Base-by-base conservation (phyloP, 2,888 invertebrate species). In the Leptogaster cylindrica region DNA sequence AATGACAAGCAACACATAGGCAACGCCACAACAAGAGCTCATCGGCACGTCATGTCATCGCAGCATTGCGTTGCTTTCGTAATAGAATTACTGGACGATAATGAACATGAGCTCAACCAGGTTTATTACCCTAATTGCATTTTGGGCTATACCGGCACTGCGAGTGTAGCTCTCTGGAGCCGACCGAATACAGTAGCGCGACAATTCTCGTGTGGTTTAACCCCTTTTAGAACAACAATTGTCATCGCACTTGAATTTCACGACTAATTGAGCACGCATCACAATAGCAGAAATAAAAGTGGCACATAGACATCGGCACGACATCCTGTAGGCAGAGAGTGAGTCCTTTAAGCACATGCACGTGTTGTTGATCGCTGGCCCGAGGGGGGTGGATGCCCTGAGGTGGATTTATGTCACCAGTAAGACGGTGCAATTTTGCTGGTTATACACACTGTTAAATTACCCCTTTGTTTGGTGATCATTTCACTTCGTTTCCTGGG, bases 111-210 rank as follows among this genome's bases (percentile, higher is more conserved):
- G 66, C 66, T 64, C 64, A 69, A 63, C 63, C 31, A 46, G 66
- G 44, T 69, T 69, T 69, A 69, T 69, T 69, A 67, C 64, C 69
- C 64, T 69, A 69, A 69, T 69, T 69, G 66, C 69, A 69, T 69
- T 69, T 61, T 69, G 69, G 66, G 69, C 69, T 66, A 69, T 64
- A 55, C 66, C 58, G 64, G 66, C 66, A 63, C 64, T 66, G 50
- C 2, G 50, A 63, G 66, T 46, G 52, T 18, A 36, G 52, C 52
- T 69, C 66, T 63, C 48, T 27, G 23, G 50, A 20, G 10, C 10
- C 31, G n/a, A n/a, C 36, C 55, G 23, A 55, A 36, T 36, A 23
- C 55, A 55, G 25, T 46, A 23, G 20, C 55, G 39, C 36, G 12
- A 14, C 55, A 55, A 61, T 44, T 63, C 63, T 63, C 63, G 46